Evolutionary conservation across 2,797 vertebrate species (phyloP).

Genomic region (Tachyglossus aculeatus): DNA sequence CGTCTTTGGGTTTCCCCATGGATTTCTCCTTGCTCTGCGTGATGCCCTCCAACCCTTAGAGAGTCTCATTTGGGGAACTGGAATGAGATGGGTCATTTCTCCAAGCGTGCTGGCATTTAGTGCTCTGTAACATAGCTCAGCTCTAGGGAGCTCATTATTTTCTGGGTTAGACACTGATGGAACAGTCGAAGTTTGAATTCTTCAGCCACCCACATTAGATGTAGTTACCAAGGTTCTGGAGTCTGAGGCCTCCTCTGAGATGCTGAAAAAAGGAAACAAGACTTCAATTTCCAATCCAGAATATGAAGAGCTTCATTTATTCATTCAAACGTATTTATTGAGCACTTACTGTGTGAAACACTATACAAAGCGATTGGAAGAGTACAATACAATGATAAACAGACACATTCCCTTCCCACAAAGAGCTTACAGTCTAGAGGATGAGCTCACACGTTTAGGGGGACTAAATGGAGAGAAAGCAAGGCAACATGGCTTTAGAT

Average conservation of each 20-base stretch:
- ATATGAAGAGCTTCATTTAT: background rate
- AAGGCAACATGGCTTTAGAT: background rate
- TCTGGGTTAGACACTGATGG: constrained; percentile 1
- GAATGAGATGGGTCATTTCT: constrained; percentile 1
- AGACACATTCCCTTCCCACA: too few relatives aligned
- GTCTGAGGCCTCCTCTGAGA: background rate
- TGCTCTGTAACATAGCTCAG: background rate
- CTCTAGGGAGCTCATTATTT: constrained; percentile 22
- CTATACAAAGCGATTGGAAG: too few relatives aligned
- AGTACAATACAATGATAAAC: too few relatives aligned
- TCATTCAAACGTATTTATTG: too few relatives aligned
- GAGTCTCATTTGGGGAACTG: background rate
- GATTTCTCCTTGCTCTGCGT: background rate
- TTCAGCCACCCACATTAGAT: too few relatives aligned
- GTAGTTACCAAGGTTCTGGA: too few relatives aligned
- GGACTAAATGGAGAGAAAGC: background rate
- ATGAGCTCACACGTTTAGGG: too few relatives aligned
- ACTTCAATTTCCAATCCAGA: background rate
- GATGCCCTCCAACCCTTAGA: background rate
- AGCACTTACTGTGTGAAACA: too few relatives aligned
- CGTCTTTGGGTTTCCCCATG: background rate
- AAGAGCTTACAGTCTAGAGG: too few relatives aligned
- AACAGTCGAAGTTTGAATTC: background rate
- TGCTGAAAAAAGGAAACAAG: background rate
- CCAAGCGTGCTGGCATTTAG: constrained; percentile 11